Percentiles rank a stretch among this genome's conserved stretches.
phyloP scores from a whole-genome alignment of 2,113 vertebrate genomes.

The Daboia siamensis region DNA sequence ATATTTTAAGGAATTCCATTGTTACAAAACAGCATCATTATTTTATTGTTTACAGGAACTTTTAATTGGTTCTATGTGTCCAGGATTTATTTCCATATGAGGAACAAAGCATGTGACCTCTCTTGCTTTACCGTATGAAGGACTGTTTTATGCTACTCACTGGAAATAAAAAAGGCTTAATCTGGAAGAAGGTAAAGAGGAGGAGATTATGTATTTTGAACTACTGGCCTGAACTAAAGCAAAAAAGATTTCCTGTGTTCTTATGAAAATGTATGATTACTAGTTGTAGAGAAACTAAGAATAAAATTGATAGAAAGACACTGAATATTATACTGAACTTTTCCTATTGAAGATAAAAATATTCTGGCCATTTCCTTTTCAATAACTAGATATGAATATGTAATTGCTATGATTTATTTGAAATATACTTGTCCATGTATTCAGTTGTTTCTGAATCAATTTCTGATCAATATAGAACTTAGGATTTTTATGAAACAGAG shows the following conservation, averaged over 20 bases:
- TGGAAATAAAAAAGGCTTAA: not conserved
- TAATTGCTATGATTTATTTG: not conserved
- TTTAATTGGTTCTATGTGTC: conserved; percentile 26
- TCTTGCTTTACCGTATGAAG: conserved; percentile 6
- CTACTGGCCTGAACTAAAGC: conserved; percentile 15
- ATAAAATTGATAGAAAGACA: not conserved
- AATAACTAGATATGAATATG: not conserved
- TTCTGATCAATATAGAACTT: not conserved
- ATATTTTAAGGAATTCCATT: conserved; percentile 8
- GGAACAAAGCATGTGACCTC: conserved; percentile 1
- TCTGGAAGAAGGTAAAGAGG: not conserved
- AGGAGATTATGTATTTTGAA: not conserved
- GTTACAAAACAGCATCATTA: not conserved
- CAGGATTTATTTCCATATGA: not conserved
- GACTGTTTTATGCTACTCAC: not conserved
- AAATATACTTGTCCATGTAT: not conserved
- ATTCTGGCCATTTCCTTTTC: not conserved
- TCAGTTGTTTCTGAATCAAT: not conserved
- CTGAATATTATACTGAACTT: not conserved
- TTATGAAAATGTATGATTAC: conserved; percentile 9
- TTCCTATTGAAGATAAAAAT: not conserved
- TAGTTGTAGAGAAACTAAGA: not conserved
- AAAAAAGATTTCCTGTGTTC: not conserved
- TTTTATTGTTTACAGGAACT: not conserved
- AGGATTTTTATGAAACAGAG: not conserved